These are phyloP conservation scores for Lypha dubia DNA, from an alignment of 2,888 invertebrate species.

Conservation along the genomic window DNA sequence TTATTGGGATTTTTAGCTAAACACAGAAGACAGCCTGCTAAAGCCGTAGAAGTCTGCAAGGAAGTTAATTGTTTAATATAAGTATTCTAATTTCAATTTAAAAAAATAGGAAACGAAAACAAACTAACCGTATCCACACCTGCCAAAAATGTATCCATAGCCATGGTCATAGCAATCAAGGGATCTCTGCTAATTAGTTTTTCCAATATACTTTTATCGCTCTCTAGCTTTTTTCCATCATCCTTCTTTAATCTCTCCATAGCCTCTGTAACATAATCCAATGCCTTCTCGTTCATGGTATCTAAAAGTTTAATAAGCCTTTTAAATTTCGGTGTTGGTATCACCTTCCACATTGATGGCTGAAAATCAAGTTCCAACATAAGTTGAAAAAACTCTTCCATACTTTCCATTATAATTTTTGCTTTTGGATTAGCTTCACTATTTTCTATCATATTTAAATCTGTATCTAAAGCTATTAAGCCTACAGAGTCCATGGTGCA, in stretches of 20 bases:
- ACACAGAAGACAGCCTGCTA: conserved; percentile 85
- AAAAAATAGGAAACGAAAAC: background rate
- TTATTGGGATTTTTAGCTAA: conserved; percentile 86
- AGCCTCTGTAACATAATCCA: conserved; percentile 79
- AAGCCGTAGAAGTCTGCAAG: conserved; percentile 57
- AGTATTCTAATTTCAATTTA: background rate
- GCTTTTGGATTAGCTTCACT: conserved; percentile 72
- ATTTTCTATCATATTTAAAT: conserved; percentile 75
- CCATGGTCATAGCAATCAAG: conserved; percentile 74
- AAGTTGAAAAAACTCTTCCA: conserved; percentile 72
- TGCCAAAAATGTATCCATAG: conserved; percentile 75
- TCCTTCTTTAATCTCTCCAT: conserved; percentile 77
- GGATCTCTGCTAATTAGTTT: conserved; percentile 82
- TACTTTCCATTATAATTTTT: conserved; percentile 69
- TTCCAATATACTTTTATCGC: conserved; percentile 84
- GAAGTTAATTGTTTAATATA: background rate
- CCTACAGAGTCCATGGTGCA: conserved; percentile 85
- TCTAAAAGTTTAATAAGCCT: conserved; percentile 73
- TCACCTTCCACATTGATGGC: conserved; percentile 76
- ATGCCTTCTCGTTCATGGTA: conserved; percentile 72
- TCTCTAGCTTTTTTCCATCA: conserved; percentile 45
- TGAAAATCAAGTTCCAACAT: conserved; percentile 75
- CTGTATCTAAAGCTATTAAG: conserved; percentile 79
- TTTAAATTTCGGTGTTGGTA: conserved; percentile 75
- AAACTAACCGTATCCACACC: conserved; percentile 76